Conservation (phyloP, 2,888 invertebrate genomes). For the Protonemura montana region DNA sequence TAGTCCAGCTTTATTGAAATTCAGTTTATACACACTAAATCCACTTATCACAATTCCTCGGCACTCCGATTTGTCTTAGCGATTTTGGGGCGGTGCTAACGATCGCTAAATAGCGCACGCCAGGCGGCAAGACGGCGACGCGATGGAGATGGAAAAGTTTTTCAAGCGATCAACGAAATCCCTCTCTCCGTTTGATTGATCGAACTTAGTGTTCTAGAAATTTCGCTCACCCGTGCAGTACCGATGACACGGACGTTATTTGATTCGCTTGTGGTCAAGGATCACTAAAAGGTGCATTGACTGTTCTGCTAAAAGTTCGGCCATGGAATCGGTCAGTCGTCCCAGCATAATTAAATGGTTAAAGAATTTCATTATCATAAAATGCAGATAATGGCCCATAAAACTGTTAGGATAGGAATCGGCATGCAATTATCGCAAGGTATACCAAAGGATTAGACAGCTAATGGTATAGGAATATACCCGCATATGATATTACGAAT, state of each 20-base stretch:
- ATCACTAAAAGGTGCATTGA: not conserved
- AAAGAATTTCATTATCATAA: not conserved
- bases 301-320: not conserved
- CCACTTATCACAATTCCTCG: not conserved
- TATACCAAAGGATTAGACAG: not conserved
- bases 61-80: not conserved
- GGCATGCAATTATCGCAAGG: not conserved
- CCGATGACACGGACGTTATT: not conserved
- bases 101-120: not conserved
- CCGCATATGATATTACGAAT: no score
- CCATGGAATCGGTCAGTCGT: not conserved
- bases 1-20: conserved; percentile 18
- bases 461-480: no score
- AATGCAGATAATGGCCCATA: not conserved
- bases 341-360: not conserved
- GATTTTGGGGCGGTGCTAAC: not conserved
- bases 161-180: not conserved
- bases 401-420: not conserved
- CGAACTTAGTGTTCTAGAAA: no score
- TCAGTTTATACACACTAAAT: not conserved
- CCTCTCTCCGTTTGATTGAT: not conserved
- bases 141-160: not conserved
- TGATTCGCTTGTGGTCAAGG: not conserved
- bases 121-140: not conserved
- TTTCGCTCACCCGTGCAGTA: not conserved